Evolutionary conservation across 2,888 invertebrate species (phyloP).

Genomic region (Microplitis manilae): DNA sequence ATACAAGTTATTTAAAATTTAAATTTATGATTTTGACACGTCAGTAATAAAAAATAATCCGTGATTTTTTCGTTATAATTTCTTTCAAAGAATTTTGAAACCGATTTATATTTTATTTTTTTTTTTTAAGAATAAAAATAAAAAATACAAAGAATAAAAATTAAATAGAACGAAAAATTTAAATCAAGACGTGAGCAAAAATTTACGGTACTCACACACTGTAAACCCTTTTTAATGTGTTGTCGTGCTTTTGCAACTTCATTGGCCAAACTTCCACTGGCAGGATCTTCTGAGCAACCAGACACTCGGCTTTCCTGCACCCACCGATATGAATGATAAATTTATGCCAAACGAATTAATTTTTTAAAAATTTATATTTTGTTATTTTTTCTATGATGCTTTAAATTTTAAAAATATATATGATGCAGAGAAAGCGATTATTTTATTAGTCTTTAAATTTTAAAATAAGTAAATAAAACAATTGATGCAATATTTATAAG

Average conservation of each 20-base stretch:
- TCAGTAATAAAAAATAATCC: not conserved
- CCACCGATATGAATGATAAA: conserved; percentile 55
- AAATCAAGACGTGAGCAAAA: conserved; percentile 52
- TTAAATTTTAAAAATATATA: not conserved
- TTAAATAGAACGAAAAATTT: not conserved
- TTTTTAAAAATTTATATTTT: not conserved
- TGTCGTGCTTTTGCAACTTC: conserved; percentile 91
- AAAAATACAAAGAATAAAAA: conserved; percentile 6
- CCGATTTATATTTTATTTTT: not conserved
- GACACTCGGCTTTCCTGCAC: conserved; percentile 65
- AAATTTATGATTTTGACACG: not conserved
- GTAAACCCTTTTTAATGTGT: conserved; percentile 79
- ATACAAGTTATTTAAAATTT: not conserved
- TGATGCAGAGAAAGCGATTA: not conserved
- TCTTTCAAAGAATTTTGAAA: no score
- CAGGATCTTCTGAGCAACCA: conserved; percentile 60
- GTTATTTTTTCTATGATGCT: not conserved
- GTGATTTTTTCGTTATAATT: no score
- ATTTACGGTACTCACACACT: conserved; percentile 72
- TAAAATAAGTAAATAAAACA: not conserved
- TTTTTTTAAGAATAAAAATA: conserved; percentile 27
- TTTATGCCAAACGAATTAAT: conserved; percentile 5
- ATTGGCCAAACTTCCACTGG: conserved; percentile 77
- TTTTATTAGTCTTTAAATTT: not conserved
- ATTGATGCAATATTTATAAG: not conserved